phyloP scores from a whole-genome alignment of 2,797 vertebrate species.

The Pagetopsis macropterus region DNA sequence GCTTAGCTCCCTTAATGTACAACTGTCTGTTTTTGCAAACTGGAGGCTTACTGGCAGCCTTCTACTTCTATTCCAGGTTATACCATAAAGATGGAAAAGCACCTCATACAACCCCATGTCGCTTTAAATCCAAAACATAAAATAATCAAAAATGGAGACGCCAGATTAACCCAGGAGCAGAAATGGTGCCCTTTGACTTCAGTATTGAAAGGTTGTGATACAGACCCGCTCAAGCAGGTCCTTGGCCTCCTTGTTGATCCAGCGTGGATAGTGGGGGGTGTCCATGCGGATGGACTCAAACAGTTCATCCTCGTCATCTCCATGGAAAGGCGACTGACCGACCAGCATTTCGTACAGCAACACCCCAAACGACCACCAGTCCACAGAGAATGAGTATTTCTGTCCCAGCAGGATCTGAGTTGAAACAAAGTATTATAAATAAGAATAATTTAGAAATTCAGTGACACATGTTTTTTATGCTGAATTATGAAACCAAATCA shows the following conservation, averaged over 20 bases:
- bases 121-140: background rate
- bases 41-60: no score
- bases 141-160: background rate
- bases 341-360: slow-evolving; percentile 98
- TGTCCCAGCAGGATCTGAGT: slow-evolving; percentile 92
- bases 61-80: no score
- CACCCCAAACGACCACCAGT: slow-evolving; percentile 99
- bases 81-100: no score
- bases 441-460: background rate
- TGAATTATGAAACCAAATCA: background rate
- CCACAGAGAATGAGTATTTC: slow-evolving; percentile 96
- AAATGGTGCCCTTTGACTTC: background rate
- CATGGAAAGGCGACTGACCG: slow-evolving; percentile 97
- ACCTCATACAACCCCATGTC: no score
- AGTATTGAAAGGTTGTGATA: background rate
- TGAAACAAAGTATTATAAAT: slow-evolving; percentile 13
- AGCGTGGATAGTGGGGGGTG: slow-evolving; percentile 94
- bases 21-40: no score
- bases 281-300: slow-evolving; percentile 97
- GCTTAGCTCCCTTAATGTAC: no score
- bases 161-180: background rate
- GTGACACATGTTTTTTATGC: background rate
- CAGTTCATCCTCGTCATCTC: slow-evolving; percentile 96
- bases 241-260: slow-evolving; percentile 95
- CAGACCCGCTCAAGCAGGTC: slow-evolving; percentile 93